Evolutionary conservation across 2,113 vertebrate genomes (phyloP).

Genomic region (Gymnobelideus leadbeateri): DNA sequence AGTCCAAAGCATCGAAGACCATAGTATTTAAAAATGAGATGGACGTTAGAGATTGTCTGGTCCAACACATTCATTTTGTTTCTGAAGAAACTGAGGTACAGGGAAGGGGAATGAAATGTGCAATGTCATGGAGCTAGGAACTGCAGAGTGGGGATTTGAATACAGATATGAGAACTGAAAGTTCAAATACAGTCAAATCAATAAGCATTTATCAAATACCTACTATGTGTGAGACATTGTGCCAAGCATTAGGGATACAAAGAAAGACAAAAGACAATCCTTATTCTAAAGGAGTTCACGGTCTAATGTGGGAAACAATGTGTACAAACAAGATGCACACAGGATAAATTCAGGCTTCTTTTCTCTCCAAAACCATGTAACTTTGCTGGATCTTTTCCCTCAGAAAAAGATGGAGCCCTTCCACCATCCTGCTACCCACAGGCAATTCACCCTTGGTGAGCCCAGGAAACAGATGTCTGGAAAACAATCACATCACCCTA

Average conservation of each 20-base stretch:
- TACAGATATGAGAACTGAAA: neutral
- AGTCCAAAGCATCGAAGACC: neutral
- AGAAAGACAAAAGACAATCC: no score
- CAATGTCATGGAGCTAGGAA: neutral
- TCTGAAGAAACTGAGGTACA: neutral
- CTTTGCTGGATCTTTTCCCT: neutral
- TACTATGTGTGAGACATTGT: no score
- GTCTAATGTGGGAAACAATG: no score
- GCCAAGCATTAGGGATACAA: no score
- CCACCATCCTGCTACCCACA: neutral
- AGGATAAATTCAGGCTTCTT: neutral
- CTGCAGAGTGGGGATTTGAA: neutral
- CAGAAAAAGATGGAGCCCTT: neutral
- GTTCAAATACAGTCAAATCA: neutral
- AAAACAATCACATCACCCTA: fast-evolving
- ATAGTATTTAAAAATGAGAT: neutral
- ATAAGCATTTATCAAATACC: neutral
- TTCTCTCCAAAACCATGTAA: neutral
- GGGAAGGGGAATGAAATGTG: neutral
- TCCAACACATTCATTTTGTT: neutral
- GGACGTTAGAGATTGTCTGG: neutral
- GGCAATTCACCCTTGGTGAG: fast-evolving
- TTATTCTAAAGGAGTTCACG: no score
- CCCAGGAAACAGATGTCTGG: neutral
- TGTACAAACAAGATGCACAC: neutral